A percentile compares a stretch with the other conserved stretches of the same genome.
Evolutionary conservation across 2,797 vertebrate species (phyloP).

Genomic region (Enteromius treurensis): DNA sequence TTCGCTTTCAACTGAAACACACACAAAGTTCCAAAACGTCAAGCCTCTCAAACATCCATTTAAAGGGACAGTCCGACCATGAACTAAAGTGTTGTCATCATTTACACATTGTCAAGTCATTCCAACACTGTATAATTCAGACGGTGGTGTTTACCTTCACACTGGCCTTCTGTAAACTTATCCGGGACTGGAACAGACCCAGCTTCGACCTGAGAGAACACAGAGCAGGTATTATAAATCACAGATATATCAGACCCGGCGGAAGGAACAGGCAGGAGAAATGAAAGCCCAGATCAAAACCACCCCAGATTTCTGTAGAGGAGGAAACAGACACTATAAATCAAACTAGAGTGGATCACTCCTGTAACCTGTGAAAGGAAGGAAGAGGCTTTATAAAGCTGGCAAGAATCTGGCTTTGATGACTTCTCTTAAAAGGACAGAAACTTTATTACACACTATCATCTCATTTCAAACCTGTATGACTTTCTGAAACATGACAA

Average conservation of each 20-base stretch:
- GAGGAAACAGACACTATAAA: constrained; percentile 28
- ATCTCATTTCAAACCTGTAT: background rate
- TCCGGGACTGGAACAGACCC: constrained; percentile 97
- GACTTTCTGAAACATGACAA: background rate
- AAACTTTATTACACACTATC: background rate
- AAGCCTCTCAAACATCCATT: background rate
- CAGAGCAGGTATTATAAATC: constrained; percentile 54
- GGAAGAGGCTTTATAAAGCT: constrained; percentile 2
- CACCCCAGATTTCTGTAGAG: constrained; percentile 8
- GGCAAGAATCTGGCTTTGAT: background rate
- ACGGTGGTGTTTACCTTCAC: constrained; percentile 86
- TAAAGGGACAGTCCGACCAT: background rate
- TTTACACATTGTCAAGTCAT: background rate
- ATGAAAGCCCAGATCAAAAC: constrained; percentile 61
- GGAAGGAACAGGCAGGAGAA: constrained; percentile 50
- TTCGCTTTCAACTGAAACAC: constrained; percentile 92
- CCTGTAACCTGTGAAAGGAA: constrained; percentile 24
- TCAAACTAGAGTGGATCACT: constrained; percentile 39
- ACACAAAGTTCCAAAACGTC: background rate
- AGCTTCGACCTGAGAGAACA: constrained; percentile 89
- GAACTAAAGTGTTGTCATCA: background rate
- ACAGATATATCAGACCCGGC: constrained; percentile 14
- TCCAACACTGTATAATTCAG: background rate
- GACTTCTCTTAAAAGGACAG: too few relatives aligned
- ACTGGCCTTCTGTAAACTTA: constrained; percentile 99